Conservation (phyloP, 2,888 invertebrate genomes). For the Acrobeloides nanus region DNA sequence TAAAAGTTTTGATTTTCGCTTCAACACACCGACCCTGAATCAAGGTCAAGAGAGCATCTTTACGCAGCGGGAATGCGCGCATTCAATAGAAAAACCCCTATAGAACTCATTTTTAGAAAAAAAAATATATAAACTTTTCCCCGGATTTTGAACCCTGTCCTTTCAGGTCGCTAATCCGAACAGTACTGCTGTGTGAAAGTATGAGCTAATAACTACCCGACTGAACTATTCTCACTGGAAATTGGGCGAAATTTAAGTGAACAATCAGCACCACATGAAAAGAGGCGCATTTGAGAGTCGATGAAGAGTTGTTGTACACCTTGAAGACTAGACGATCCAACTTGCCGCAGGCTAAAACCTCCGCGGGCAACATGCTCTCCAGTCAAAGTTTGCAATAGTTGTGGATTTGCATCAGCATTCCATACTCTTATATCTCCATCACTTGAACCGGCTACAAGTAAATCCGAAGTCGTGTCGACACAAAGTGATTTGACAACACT, state of each 20-base stretch:
- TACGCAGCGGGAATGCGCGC: too few relatives aligned
- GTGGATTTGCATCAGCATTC: constrained; percentile 74
- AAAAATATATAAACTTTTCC: too few relatives aligned
- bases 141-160: too few relatives aligned
- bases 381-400: constrained; percentile 75
- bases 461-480: constrained; percentile 86
- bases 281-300: constrained; percentile 78
- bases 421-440: constrained; percentile 66
- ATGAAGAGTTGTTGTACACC: constrained; percentile 84
- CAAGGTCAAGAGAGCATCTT: too few relatives aligned
- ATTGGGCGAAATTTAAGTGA: constrained; percentile 83
- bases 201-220: neutral
- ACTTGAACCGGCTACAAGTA: constrained; percentile 79
- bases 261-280: constrained; percentile 97
- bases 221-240: neutral
- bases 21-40: too few relatives aligned
- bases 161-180: too few relatives aligned
- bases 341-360: constrained; percentile 85
- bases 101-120: too few relatives aligned
- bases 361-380: constrained; percentile 84
- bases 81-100: too few relatives aligned
- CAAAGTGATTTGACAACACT: constrained; percentile 87
- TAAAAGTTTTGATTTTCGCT: too few relatives aligned
- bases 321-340: constrained; percentile 62
- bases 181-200: too few relatives aligned